phyloP scores from a whole-genome alignment of 2,888 invertebrate genomes.

The Hirtodrosophila confusa region DNA sequence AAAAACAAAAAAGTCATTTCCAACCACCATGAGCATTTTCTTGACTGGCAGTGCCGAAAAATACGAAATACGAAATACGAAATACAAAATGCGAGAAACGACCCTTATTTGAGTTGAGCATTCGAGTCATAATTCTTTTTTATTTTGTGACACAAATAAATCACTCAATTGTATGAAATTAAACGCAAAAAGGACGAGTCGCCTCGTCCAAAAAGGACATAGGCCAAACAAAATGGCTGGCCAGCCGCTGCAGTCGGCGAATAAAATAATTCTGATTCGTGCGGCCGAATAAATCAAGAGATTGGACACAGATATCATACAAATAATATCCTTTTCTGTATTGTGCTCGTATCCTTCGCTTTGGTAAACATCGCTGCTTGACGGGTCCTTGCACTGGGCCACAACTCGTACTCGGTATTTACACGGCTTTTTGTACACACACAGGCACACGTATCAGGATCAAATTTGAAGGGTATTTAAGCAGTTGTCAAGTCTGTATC shows the following conservation, averaged over 20 bases:
- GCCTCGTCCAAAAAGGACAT: conserved; percentile 36
- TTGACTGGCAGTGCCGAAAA: conserved; percentile 34
- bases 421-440: conserved; percentile 39
- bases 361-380: conserved; percentile 50
- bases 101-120: conserved; percentile 73
- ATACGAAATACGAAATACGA: conserved; percentile 5
- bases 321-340: conserved; percentile 81
- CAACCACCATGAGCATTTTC: conserved; percentile 58
- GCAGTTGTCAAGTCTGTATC: conserved; percentile 24
- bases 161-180: conserved; percentile 83
- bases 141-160: conserved; percentile 83
- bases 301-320: conserved; percentile 85
- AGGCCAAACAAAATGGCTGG: conserved; percentile 72
- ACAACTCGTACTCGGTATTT: conserved; percentile 36
- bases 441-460: conserved; percentile 4
- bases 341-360: conserved; percentile 38
- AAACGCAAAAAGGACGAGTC: conserved; percentile 72
- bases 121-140: conserved; percentile 81
- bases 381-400: conserved; percentile 38
- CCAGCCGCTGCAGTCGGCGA: conserved; percentile 34
- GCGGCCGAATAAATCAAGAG: conserved; percentile 83
- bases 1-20: conserved; percentile 35
- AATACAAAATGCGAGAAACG: conserved; percentile 47
- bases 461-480: conserved; percentile 48
- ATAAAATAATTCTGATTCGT: conserved; percentile 82